A percentile compares a stretch with the other conserved stretches of the same genome.
Conservation (phyloP, 2,888 invertebrate genomes). For the Phalangium opilio region DNA sequence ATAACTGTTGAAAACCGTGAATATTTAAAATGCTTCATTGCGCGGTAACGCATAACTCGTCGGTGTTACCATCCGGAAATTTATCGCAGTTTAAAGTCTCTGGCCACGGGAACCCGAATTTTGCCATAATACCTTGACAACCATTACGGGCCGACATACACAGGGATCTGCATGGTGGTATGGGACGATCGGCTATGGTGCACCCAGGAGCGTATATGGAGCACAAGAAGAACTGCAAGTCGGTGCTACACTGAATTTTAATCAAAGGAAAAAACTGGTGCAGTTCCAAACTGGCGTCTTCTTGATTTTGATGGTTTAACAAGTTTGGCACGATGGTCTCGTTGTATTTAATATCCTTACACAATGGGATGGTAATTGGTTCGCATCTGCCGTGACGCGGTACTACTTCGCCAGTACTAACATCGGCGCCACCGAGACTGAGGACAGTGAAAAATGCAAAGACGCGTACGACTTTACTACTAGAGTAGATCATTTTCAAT, state of each 20-base stretch:
- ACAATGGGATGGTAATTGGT: constrained; percentile 78
- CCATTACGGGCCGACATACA: constrained; percentile 73
- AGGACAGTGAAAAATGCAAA: too few species aligned
- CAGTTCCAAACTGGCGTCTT: constrained; percentile 83
- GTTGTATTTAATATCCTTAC: constrained; percentile 84
- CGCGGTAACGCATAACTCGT: constrained; percentile 37
- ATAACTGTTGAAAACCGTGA: too few species aligned
- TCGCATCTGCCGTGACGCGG: too few species aligned
- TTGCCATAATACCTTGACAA: constrained; percentile 72
- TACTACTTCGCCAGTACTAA: too few species aligned
- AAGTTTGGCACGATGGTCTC: constrained; percentile 92
- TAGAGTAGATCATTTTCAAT: too few species aligned
- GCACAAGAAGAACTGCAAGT: constrained; percentile 87
- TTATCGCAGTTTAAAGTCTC: constrained; percentile 70
- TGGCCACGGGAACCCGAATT: constrained; percentile 79
- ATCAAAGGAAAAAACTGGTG: constrained; percentile 85
- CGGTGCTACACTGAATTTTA: constrained; percentile 84
- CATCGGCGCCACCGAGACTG: too few species aligned
- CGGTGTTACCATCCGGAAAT: constrained; percentile 53
- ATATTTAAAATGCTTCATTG: too few species aligned
- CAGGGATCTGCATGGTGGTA: constrained; percentile 77
- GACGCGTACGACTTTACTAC: too few species aligned
- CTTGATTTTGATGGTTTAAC: constrained; percentile 76
- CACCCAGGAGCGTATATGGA: constrained; percentile 91
- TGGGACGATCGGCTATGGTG: constrained; percentile 71